Conservation (phyloP, 2,797 vertebrate species). For the Falco biarmicus region DNA sequence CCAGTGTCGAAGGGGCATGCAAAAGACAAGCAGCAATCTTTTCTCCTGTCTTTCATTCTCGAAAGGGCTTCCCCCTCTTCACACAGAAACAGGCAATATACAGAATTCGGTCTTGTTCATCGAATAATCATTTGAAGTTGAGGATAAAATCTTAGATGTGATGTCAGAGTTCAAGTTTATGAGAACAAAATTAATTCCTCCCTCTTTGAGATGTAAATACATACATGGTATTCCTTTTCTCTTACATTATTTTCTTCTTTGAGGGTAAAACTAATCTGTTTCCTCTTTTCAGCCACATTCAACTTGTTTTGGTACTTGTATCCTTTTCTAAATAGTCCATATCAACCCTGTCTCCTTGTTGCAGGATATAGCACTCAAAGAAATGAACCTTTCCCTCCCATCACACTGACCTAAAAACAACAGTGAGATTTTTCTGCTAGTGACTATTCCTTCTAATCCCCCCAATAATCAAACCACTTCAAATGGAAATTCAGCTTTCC, state of each 20-base stretch:
- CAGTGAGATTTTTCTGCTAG: not conserved
- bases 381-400: not conserved
- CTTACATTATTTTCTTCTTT: not conserved
- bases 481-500: not conserved
- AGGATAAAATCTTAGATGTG: not conserved
- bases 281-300: not conserved
- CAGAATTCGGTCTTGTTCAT: not conserved
- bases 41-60: not conserved
- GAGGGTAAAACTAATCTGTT: not conserved
- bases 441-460: not conserved
- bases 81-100: not conserved
- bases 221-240: not conserved
- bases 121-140: not conserved
- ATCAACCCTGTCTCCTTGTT: not conserved
- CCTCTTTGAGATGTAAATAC: not conserved
- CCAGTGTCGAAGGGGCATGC: not conserved
- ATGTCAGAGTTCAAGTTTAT: not conserved
- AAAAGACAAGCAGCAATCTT: not conserved
- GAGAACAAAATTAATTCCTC: not conserved
- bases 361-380: not conserved
- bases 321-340: not conserved
- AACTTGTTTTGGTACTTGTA: not conserved
- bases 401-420: not conserved
- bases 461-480: not conserved
- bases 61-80: rapidly evolving